Evolutionary conservation across 2,888 invertebrate species (phyloP).

Genomic region (Sinodicranocentrus sp.): DNA sequence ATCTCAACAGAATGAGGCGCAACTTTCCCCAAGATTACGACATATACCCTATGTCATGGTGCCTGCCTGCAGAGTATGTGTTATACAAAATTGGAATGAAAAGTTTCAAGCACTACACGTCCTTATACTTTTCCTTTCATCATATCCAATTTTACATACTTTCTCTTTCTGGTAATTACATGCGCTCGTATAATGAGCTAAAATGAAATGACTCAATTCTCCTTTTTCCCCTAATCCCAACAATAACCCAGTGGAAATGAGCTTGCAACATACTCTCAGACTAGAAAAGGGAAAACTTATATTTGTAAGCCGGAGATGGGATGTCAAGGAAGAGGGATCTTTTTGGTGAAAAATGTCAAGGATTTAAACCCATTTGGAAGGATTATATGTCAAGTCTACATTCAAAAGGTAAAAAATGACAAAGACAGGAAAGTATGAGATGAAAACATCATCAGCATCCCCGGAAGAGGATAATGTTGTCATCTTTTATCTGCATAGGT

Average conservation of each 20-base stretch:
- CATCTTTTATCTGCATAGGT: too few species aligned
- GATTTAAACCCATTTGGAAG: constrained; percentile 88
- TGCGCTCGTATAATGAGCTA: neutral
- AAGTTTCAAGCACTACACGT: too few species aligned
- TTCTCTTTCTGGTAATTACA: constrained; percentile 8
- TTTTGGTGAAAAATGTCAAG: constrained; percentile 89
- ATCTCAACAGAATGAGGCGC: constrained; percentile 93
- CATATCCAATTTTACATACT: constrained; percentile 11
- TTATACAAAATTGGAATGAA: too few species aligned
- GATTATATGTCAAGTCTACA: constrained; percentile 91
- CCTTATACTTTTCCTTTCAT: too few species aligned
- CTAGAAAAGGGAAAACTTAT: constrained; percentile 86
- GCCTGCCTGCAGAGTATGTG: constrained; percentile 89
- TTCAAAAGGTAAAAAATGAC: constrained; percentile 81
- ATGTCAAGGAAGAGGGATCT: constrained; percentile 94
- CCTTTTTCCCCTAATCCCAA: neutral
- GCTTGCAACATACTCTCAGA: constrained; percentile 85
- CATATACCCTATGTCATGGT: constrained; percentile 96
- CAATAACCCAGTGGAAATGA: constrained; percentile 83
- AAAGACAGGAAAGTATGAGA: neutral
- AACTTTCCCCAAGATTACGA: constrained; percentile 93
- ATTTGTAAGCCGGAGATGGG: constrained; percentile 95
- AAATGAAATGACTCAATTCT: neutral
- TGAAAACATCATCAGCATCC: neutral
- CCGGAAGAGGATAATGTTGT: too few species aligned